Base-by-base conservation (phyloP, 2,113 vertebrate species). In the Laterallus jamaicensis region DNA sequence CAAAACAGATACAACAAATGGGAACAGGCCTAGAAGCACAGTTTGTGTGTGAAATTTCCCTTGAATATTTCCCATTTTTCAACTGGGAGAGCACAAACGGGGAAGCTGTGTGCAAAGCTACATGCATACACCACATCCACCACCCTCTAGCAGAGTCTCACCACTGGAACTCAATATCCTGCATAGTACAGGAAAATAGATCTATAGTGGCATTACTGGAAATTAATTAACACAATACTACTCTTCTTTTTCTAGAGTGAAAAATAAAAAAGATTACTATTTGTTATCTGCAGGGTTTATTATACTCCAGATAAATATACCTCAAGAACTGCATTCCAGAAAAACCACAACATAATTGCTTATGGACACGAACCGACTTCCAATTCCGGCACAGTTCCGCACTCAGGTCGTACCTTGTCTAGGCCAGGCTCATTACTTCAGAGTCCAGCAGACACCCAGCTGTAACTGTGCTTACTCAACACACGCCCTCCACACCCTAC, bases 271-370 rank as follows among this genome's bases (percentile, higher is more conserved):
- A 59, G 50, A 52, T 81, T 68, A 39, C 17, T 13, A 68, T 67
- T 79, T 86, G 29, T 86, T 87, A 59, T 79, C 93, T 94, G 85
- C 79, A 97, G 82, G 86, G 76, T 94, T 81, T 58, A 90, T 54
- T 86, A 60, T 39, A 82, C 62, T 52, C 81, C 35, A 71, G 39
- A 59, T 55, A 75, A 54, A 84, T 29, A 85, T 60, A 87, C 39
- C 78, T 67, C 47, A 42, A 21, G 68, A 93, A 83, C 60, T 73
- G 40, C 70, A 76, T 88, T 97, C 90, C 66, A 86, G 73, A 47
- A 78, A 93, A 95, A 86, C 20, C 70, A 88, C 60, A 88, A 93
- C 4, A 15, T 14, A 44, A 79, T 63, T 93, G 84, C 54, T 59
- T 42, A 37, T 28, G 31, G 32, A 37, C 40, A 67, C 32, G 49